Base-by-base conservation (phyloP, 2,797 vertebrate genomes). In the Eulemur coronatus region DNA sequence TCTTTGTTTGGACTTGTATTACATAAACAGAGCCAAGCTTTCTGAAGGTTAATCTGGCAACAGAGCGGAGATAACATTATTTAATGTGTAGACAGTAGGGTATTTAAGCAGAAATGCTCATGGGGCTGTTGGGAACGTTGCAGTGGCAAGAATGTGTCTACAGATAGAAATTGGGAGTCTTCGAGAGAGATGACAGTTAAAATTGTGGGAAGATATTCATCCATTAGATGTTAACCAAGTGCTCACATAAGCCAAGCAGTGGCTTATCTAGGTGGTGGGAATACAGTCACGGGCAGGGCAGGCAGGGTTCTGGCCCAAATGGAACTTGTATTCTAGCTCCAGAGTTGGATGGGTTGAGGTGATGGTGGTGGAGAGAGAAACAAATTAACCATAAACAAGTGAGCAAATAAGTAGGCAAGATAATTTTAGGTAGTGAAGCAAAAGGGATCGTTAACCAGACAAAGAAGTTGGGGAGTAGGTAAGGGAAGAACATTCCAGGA, bases 41-140 rank as follows among this genome's bases (percentile, higher is more conserved):
- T 96, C 73, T 84, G 55, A 92, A 91, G 50, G 38, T 50, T 85
- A 30, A 65, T 92, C 52, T 90, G 84, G 59, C 59, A 84, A 52
- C 30, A 55, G 46, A 80, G 69, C 79, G 61, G 48, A 87, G 91
- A 57, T 59, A 35, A 17, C 30, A 38, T 80, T 61, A 84, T 35
- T 59, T 52, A 14, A 57, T 84, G 61, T 84, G 52, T 75, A 65
- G 43, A 26, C 52, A 80, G 38, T 76, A 57, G 20, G 13, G 2
- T 72, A 26, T 94, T 93, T 73, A 81, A 75, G 76, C 48, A 65
- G 61, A 95, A 89, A n/a, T 85, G 33, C 33, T 38, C 38, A 22
- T n/a, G 46, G 70, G 65, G 4, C 59, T 82, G 10, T 43, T 86
- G 41, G 73, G 61, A 75, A 70, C 50, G 13, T 35, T 87, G 35